phyloP scores from a whole-genome alignment of 2,113 vertebrate genomes.

The Sturnira hondurensis region DNA sequence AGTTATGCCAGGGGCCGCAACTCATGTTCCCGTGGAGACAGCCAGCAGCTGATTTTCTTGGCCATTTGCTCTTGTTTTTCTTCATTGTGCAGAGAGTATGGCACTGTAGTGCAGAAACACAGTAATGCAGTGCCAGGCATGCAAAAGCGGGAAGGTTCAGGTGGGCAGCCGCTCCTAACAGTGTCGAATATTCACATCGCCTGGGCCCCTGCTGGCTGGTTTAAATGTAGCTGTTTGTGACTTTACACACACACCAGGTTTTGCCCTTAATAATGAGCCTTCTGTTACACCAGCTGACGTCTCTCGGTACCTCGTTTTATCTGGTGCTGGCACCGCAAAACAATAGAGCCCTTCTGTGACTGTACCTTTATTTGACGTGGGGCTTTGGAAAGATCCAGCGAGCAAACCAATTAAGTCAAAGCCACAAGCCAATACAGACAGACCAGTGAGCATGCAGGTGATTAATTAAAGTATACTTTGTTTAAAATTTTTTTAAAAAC shows the following conservation, averaged over 20 bases:
- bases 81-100: background rate
- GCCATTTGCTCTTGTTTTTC: background rate
- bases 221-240: background rate
- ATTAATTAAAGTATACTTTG: conserved; percentile 30
- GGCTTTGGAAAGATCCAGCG: background rate
- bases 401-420: conserved; percentile 39
- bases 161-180: background rate
- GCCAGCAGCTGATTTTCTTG: background rate
- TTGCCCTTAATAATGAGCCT: conserved; percentile 38
- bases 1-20: background rate
- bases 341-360: background rate
- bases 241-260: background rate
- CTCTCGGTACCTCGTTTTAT: conserved; percentile 40
- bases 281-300: conserved; percentile 37
- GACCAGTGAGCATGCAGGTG: conserved; percentile 33
- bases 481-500: background rate
- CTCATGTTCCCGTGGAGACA: background rate
- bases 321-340: conserved; percentile 4
- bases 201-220: background rate
- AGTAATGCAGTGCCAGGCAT: rapidly evolving
- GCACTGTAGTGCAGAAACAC: background rate
- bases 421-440: background rate
- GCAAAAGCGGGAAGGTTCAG: background rate
- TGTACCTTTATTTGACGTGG: background rate
- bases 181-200: rapidly evolving